Base-by-base conservation (phyloP, 1,140 invertebrate genomes). In the Pinna nobilis region DNA sequence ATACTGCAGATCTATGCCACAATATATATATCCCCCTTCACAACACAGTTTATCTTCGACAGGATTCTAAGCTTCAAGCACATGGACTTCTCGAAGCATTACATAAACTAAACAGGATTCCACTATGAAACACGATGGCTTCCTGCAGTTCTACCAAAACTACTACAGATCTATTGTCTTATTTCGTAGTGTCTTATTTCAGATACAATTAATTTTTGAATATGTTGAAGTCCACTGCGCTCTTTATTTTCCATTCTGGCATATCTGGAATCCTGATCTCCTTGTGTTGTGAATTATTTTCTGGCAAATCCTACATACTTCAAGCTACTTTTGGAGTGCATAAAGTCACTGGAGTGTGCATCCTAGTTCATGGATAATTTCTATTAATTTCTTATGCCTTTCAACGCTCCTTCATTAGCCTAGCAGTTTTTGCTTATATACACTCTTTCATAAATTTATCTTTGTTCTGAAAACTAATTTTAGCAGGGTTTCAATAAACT, bases 271-370 rank as follows among this genome's bases (percentile, higher is more conserved):
- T n/a, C n/a, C n/a, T n/a, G n/a, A n/a, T n/a, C n/a, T n/a, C n/a
- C n/a, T 57, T 57, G 53, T 57, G 53, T 57, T 57, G 53, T 57
- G 53, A 57, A 33, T 33, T 33, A 33, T 33, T 33, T 57, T 57
- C 18, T 41, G n/a, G 68, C 68, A 61, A 59, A 61, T 32, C 32
- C 51, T 69, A 57, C 66, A 69, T 69, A 28, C 44, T 53, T 69
- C 66, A 69, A 69, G 66, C 53, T 55, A 41, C 51, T 41, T 57
- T 37, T 44, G 66, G 66, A 69, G 66, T 69, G 66, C 66, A 69
- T 69, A 59, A n/a, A n/a, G n/a, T n/a, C n/a, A n/a, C n/a, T n/a
- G n/a, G n/a, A n/a, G n/a, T n/a, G n/a, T n/a, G n/a, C n/a, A n/a
- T n/a, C n/a, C n/a, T n/a, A n/a, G n/a, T n/a, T n/a, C n/a, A n/a